A percentile compares a stretch with the other conserved stretches of the same genome.
phyloP scores from a whole-genome alignment of 2,888 invertebrate genomes.

The Andrena praecox region DNA sequence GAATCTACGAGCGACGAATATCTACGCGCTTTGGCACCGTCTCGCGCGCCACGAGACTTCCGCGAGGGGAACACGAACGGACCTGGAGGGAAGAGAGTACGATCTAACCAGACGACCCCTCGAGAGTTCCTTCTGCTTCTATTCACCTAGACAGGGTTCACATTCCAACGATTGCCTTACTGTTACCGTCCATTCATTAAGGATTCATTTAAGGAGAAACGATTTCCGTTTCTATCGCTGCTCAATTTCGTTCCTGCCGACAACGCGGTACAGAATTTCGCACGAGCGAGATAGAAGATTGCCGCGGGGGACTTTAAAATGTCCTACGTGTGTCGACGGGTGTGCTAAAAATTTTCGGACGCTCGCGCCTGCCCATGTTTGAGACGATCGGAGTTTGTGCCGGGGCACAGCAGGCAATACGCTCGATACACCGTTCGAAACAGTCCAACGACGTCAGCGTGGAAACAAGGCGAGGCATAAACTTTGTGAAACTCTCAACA shows the following conservation, averaged over 20 bases:
- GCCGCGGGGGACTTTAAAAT: constrained; percentile 15
- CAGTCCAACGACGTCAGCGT: constrained; percentile 1
- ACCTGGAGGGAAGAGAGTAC: constrained; percentile 36
- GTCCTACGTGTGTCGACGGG: background rate
- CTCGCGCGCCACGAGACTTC: constrained; percentile 60
- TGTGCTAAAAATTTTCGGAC: background rate
- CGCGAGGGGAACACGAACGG: constrained; percentile 23
- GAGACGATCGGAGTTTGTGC: constrained; percentile 19
- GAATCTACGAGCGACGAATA: constrained; percentile 63
- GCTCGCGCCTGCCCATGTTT: background rate
- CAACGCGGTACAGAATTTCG: background rate
- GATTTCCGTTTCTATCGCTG: background rate
- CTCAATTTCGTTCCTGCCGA: too few species aligned
- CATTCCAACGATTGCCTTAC: constrained; percentile 35
- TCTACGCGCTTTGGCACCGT: constrained; percentile 74
- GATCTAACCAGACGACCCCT: constrained; percentile 26
- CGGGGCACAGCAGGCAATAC: constrained; percentile 54
- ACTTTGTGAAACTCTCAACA: constrained; percentile 47
- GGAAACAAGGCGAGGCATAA: constrained; percentile 34
- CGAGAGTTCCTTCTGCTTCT: constrained; percentile 10
- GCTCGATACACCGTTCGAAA: constrained; percentile 17
- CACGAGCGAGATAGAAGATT: constrained; percentile 7
- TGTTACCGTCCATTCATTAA: constrained; percentile 11
- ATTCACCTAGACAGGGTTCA: background rate
- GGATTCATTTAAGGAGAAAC: background rate